Base-by-base conservation (phyloP, 2,113 vertebrate species). In the Collichthys lucidus region DNA sequence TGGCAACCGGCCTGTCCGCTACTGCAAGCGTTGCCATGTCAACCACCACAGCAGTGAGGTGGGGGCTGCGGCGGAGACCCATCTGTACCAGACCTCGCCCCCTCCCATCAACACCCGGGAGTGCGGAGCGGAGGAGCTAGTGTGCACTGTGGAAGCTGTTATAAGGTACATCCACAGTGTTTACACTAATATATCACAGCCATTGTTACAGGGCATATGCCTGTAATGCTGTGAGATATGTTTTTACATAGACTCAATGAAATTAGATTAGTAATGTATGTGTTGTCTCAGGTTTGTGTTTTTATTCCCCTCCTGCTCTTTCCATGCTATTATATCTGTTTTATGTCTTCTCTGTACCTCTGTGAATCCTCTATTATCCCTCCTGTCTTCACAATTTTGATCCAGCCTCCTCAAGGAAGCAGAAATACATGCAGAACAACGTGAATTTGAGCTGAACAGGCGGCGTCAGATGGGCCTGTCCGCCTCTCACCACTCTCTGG, bases 81-180 rank as follows among this genome's bases (percentile, higher is more conserved):
- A 99, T 91, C 97, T 99, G 61, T 99, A 98, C 80, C 98, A 99
- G 96, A 99, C 98, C 64, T 99, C 98, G 0, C 98, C 98, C 0
- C 98, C 98, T 1, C 98, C 98, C 64, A 98, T 99, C 95, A 99
- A 98, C 92, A 99, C 98, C 0, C 95, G 98, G 5, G 98, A 99
- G 90, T 99, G 98, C 2, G 98, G 97, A 0, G 98, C 98, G 0
- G 98, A 99, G 94, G 98, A 99, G 83, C 96, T 99, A 3, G 98
- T 99, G 69, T 99, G 98, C 70, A 97, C 98, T 0, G 98, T 99
- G 91, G 98, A 99, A 85, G 98, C 98, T 0, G 98, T 99, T 1
- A 99, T 99, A 89, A 99, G 98, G 98, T 99, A 92, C 65, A 72
- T 29, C 14, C 76, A 35, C 49, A 12, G 57, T 29, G 42, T 62